Evolutionary conservation across 2,888 invertebrate genomes (phyloP).

Genomic region (Luffia ferchaultella): DNA sequence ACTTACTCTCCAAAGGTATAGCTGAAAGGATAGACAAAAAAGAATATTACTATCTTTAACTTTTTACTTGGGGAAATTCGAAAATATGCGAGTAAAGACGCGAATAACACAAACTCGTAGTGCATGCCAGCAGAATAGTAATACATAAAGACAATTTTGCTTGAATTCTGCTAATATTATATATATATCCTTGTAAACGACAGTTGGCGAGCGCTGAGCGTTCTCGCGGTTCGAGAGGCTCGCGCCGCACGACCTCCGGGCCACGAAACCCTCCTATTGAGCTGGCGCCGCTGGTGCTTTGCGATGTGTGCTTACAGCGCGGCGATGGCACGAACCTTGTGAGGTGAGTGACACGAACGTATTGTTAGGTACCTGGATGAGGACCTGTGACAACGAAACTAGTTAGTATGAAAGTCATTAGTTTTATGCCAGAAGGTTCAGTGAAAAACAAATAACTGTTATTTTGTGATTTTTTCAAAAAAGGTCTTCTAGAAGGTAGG

Average conservation of each 20-base stretch:
- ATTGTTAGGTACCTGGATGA: too few species aligned
- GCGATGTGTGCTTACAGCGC: slow-evolving; percentile 71
- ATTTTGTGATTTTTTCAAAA: neutral
- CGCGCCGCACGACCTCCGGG: slow-evolving; percentile 17
- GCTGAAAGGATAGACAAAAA: neutral
- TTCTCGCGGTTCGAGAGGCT: slow-evolving; percentile 12
- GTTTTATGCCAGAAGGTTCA: neutral
- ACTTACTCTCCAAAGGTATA: neutral
- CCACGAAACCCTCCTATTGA: slow-evolving; percentile 19
- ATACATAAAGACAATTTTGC: neutral
- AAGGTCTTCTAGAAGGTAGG: neutral
- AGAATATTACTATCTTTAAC: neutral
- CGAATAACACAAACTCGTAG: neutral
- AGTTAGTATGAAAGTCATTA: neutral
- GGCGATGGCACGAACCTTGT: slow-evolving; percentile 74
- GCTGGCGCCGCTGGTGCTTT: slow-evolving; percentile 55
- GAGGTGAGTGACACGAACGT: slow-evolving; percentile 44
- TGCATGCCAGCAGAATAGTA: neutral
- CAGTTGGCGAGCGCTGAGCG: slow-evolving; percentile 9
- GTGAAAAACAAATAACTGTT: neutral
- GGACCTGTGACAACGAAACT: neutral
- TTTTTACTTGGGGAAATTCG: neutral
- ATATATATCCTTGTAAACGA: neutral
- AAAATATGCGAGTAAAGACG: neutral
- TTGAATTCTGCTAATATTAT: neutral